Conservation (phyloP, 2,113 vertebrate species). For the Macroglossus sobrinus region DNA sequence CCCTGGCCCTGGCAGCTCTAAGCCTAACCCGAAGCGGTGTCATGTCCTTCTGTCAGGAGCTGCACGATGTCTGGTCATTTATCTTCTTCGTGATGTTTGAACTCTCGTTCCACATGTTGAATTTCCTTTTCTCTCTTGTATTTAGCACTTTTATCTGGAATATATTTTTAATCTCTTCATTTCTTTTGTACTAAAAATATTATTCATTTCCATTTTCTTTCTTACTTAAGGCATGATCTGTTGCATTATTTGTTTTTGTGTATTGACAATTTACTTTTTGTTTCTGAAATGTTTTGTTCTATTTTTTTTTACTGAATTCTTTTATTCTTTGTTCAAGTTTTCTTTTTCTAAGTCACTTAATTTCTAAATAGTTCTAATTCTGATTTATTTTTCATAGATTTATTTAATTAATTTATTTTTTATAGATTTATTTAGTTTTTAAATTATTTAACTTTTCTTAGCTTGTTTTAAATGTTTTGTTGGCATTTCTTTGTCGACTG, state of each 20-base stretch:
- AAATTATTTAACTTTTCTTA: background rate
- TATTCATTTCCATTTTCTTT: background rate
- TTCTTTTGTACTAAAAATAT: background rate
- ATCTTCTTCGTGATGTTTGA: background rate
- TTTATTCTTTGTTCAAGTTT: background rate
- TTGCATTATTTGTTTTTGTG: background rate
- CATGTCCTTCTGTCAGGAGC: background rate
- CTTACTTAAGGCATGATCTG: background rate
- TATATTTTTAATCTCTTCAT: background rate
- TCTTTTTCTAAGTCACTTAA: background rate
- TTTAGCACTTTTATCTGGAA: background rate
- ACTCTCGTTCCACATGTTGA: background rate
- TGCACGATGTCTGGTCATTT: background rate
- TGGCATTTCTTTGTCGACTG: background rate
- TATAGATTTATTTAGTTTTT: background rate
- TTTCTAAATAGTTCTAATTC: background rate
- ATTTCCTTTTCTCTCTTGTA: background rate
- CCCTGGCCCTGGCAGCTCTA: background rate
- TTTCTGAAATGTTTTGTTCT: constrained; percentile 26
- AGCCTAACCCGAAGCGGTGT: accelerated
- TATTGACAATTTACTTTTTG: background rate
- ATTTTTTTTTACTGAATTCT: background rate
- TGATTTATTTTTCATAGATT: background rate
- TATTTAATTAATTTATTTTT: background rate
- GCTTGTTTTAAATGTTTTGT: background rate